A percentile compares a stretch with the other conserved stretches of the same genome.
Evolutionary conservation across 2,797 vertebrate species (phyloP).

Genomic region (Rhabdomys pumilio): DNA sequence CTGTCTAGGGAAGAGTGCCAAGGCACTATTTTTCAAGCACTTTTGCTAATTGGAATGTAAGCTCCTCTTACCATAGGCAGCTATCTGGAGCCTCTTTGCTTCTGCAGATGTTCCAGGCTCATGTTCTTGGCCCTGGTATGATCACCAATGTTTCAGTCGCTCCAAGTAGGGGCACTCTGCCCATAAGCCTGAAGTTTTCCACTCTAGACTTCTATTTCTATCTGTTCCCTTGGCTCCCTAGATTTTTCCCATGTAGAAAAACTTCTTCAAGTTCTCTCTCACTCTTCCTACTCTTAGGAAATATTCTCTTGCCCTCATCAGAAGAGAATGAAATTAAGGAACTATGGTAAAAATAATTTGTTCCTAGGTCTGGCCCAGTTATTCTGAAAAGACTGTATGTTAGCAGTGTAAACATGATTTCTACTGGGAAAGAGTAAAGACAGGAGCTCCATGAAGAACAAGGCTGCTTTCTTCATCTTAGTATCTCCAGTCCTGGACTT

Average conservation of each 20-base stretch:
- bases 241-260: conserved; percentile 27
- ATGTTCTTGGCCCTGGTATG: background rate
- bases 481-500: background rate
- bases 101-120: background rate
- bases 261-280: conserved; percentile 36
- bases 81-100: background rate
- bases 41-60: background rate
- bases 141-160: background rate
- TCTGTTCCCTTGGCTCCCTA: background rate
- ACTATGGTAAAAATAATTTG: conserved; percentile 41
- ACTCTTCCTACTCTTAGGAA: conserved; percentile 1
- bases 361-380: background rate
- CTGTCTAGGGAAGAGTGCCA: background rate
- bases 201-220: background rate
- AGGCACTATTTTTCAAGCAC: conserved; percentile 20
- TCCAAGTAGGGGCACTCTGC: background rate
- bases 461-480: background rate
- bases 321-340: conserved; percentile 19
- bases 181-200: background rate
- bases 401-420: conserved; percentile 26
- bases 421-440: background rate
- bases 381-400: background rate
- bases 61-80: background rate
- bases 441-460: conserved; percentile 1
- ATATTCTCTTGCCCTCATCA: background rate